phyloP scores from a whole-genome alignment of 2,888 invertebrate genomes.

The Scaptomyza flava region DNA sequence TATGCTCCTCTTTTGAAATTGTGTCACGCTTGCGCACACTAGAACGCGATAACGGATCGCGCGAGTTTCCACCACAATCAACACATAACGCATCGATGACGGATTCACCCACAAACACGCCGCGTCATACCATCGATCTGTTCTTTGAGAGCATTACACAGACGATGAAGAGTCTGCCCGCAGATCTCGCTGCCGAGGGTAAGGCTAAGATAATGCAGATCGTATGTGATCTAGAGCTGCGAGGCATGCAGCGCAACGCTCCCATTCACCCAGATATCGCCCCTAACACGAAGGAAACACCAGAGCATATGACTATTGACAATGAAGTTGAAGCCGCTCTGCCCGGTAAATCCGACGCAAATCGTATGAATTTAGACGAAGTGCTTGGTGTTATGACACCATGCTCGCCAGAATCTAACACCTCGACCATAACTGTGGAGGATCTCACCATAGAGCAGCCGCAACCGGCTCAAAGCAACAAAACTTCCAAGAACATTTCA shows the following conservation, averaged over 20 bases:
- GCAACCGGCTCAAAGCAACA: not conserved
- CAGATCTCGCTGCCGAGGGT: slow-evolving; percentile 78
- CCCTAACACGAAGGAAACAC: not conserved
- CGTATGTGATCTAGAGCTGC: slow-evolving; percentile 75
- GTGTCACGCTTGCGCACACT: slow-evolving; percentile 60
- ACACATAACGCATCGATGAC: not conserved
- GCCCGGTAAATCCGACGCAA: not conserved
- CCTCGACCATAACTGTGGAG: slow-evolving; percentile 17
- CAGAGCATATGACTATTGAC: too few species aligned
- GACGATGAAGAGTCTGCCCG: slow-evolving; percentile 74
- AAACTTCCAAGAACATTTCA: not conserved
- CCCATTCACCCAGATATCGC: not conserved
- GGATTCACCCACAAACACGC: not conserved
- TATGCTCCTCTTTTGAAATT: slow-evolving; percentile 68
- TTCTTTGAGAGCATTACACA: slow-evolving; percentile 79
- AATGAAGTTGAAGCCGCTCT: slow-evolving; percentile 1
- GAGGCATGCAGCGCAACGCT: slow-evolving; percentile 57
- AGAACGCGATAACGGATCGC: slow-evolving; percentile 30
- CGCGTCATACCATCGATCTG: slow-evolving; percentile 71
- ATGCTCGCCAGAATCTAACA: slow-evolving; percentile 13
- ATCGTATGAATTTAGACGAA: slow-evolving; percentile 3
- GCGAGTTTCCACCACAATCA: not conserved
- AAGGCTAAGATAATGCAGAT: slow-evolving; percentile 80
- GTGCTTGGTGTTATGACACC: not conserved
- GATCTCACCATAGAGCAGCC: not conserved